Evolutionary conservation across 2,797 vertebrate species (phyloP), one percentile per base, ranked within the genome.

Genomic region (Enteromius paludinosus): DNA sequence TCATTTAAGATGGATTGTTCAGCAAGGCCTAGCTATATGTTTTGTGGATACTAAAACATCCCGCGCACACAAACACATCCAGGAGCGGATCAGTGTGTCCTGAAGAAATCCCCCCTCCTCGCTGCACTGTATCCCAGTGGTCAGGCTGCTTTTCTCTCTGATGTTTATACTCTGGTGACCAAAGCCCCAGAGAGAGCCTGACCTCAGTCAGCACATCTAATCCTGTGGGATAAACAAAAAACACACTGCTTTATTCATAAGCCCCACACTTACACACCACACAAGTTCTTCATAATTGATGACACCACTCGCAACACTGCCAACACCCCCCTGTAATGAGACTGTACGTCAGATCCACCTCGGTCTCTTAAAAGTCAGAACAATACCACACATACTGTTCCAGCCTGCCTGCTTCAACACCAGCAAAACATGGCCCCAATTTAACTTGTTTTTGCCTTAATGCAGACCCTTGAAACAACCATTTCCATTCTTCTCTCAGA

Each of bases 211-310:
- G 84, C 81, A 86, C 81, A 79, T 74, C 77, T 62, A 73, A 86
- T 87, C 78, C 71, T 30, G 79, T 56, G 69, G 81, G 83, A 83
- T 59, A 62, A 77, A 81, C 75, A 73, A 83, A 84, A 83, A 78
- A 86, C 79, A 69, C 64, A 33, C 75, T 86, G 78, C 81, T 80
- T 85, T 83, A 84, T 87, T 84, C 81, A 81, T 79, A 81, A 86
- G 70, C 73, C 54, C 64, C 79, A 72, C 77, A 82, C 81, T 87
- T 80, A 77, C 81, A 80, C 81, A 86, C 52, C 76, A 70, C 86
- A 84, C 83, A 84, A 77, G 80, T 73, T 66, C 71, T 85, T 82
- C 72, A 89, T 89, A 84, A 89, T 87, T 87, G 78, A 87, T 85
- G 75, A 84, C 85, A 81, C 84, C 73, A 30, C 78, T 75, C 23